Evolutionary conservation across 2,888 invertebrate species (phyloP).

Genomic region (Psylliodes chrysocephalus): DNA sequence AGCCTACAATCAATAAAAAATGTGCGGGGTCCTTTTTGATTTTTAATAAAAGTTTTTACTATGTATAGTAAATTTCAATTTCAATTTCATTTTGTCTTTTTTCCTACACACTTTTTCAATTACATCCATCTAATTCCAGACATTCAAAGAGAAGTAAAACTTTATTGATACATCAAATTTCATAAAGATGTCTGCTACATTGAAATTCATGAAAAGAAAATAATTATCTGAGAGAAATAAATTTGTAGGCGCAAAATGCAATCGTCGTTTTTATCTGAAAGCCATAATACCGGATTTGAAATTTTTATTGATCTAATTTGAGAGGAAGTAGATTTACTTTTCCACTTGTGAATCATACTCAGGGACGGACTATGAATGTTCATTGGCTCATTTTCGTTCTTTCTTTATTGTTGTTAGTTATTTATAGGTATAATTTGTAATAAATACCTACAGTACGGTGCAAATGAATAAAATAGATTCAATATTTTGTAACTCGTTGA

Average conservation of each 20-base stretch:
- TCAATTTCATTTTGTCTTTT: too few species aligned
- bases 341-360: neutral
- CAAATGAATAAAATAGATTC: too few species aligned
- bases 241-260: conserved; percentile 9
- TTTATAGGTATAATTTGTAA: too few species aligned
- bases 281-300: conserved; percentile 22
- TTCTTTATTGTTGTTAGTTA: too few species aligned
- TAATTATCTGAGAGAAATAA: conserved; percentile 5
- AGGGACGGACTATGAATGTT: conserved; percentile 15
- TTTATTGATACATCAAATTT: neutral
- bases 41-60: too few species aligned
- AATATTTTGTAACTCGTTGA: too few species aligned
- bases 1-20: too few species aligned
- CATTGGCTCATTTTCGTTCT: too few species aligned
- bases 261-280: conserved; percentile 19
- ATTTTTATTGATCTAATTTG: conserved; percentile 23
- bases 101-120: neutral
- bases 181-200: neutral
- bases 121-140: neutral
- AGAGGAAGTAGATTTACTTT: conserved; percentile 19
- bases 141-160: neutral
- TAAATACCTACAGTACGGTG: too few species aligned
- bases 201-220: neutral
- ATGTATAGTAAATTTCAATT: too few species aligned
- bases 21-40: too few species aligned